Evolutionary conservation across 2,888 invertebrate genomes (phyloP).

Genomic region (Drosophila eohydei): DNA sequence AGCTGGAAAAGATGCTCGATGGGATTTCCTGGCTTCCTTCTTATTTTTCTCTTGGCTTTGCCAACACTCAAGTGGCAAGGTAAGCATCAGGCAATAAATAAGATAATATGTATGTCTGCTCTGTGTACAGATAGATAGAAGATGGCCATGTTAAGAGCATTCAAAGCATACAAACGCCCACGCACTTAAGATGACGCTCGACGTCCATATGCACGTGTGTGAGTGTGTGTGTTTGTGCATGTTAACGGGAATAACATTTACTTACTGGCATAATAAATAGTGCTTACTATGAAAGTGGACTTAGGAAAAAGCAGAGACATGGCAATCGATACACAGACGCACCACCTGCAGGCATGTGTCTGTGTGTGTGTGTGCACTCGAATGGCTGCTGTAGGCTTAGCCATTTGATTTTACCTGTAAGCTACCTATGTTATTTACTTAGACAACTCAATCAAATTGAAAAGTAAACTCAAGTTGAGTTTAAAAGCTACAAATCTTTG

Average conservation of each 20-base stretch:
- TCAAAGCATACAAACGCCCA: slow-evolving; percentile 37
- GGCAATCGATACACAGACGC: slow-evolving; percentile 14
- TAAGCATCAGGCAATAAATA: slow-evolving; percentile 55
- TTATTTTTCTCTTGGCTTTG: neutral
- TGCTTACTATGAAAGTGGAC: slow-evolving; percentile 50
- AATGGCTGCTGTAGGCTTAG: slow-evolving; percentile 48
- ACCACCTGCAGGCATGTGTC: slow-evolving; percentile 1
- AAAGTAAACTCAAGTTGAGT: slow-evolving; percentile 64
- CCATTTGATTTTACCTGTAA: slow-evolving; percentile 69
- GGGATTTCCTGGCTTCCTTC: neutral
- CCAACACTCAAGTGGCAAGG: slow-evolving; percentile 44
- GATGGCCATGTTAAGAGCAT: slow-evolving; percentile 21
- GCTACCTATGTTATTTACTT: slow-evolving; percentile 68
- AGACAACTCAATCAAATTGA: slow-evolving; percentile 74
- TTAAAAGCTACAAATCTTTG: slow-evolving; percentile 52
- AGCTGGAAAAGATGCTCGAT: slow-evolving; percentile 31
- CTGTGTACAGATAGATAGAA: slow-evolving; percentile 5
- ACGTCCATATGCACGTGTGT: neutral
- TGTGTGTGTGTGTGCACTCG: slow-evolving; percentile 16
- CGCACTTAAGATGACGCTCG: slow-evolving; percentile 41
- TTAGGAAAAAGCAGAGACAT: slow-evolving; percentile 13
- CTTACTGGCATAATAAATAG: slow-evolving; percentile 76
- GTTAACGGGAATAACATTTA: slow-evolving; percentile 79
- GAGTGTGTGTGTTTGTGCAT: slow-evolving; percentile 53
- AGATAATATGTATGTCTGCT: slow-evolving; percentile 37